A percentile compares a stretch with the other conserved stretches of the same genome.
Conservation (phyloP, 2,888 invertebrate genomes). For the Dicranocentrus wangi region DNA sequence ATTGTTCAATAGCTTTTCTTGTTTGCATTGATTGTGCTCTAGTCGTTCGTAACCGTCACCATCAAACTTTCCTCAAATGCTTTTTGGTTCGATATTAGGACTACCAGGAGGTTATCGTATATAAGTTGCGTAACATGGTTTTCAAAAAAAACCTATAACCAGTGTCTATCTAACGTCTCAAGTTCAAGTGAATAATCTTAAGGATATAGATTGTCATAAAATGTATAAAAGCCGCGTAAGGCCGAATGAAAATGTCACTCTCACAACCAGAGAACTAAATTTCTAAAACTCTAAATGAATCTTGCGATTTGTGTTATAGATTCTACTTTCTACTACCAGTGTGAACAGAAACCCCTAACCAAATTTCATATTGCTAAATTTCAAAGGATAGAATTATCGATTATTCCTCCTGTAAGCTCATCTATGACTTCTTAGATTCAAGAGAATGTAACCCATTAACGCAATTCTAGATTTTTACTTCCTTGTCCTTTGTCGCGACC, state of each 20-base stretch:
- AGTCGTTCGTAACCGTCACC: neutral
- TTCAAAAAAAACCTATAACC: neutral
- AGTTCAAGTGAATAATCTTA: too few relatives aligned
- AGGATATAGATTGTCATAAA: slow-evolving; percentile 6
- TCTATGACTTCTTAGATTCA: slow-evolving; percentile 33
- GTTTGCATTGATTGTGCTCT: slow-evolving; percentile 57
- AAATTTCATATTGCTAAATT: slow-evolving; percentile 5
- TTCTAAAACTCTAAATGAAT: neutral
- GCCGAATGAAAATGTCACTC: slow-evolving; percentile 15
- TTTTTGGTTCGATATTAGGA: neutral
- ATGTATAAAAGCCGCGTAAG: slow-evolving; percentile 21
- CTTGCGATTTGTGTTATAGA: too few relatives aligned
- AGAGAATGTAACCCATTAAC: neutral
- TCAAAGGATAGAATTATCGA: slow-evolving; percentile 3
- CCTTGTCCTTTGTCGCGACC: too few relatives aligned
- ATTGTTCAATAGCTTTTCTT: neutral
- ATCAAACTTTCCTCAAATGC: neutral
- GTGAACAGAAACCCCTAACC: too few relatives aligned
- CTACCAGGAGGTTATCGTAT: neutral
- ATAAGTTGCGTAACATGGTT: neutral
- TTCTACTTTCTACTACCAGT: too few relatives aligned
- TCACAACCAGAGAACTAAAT: slow-evolving; percentile 18
- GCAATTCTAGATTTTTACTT: neutral
- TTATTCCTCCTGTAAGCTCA: slow-evolving; percentile 42
- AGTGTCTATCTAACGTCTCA: neutral